phyloP scores from a whole-genome alignment of 2,888 invertebrate genomes.

The Cosmia trapezina region DNA sequence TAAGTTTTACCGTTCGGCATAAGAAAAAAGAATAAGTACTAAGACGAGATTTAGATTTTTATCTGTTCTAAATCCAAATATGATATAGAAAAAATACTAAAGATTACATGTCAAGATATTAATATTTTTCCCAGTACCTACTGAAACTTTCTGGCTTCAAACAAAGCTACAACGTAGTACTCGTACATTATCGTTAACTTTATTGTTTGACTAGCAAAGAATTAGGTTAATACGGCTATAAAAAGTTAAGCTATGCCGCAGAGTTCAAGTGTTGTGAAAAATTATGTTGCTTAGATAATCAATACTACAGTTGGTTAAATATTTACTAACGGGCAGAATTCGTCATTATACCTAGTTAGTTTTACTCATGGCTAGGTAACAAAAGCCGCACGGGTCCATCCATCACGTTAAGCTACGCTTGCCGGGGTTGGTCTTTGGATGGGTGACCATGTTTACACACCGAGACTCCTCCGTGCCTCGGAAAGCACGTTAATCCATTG shows the following conservation, averaged over 20 bases:
- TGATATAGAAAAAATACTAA: not conserved
- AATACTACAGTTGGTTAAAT: slow-evolving; percentile 22
- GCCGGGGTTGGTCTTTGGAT: too few relatives aligned
- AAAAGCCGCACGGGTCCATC: too few relatives aligned
- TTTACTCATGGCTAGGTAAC: too few relatives aligned
- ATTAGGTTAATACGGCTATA: slow-evolving; percentile 56
- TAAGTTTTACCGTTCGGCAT: not conserved
- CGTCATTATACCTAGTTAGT: not conserved
- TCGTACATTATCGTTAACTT: slow-evolving; percentile 16
- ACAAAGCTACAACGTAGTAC: slow-evolving; percentile 13
- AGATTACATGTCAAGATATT: not conserved
- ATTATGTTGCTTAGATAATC: slow-evolving; percentile 37
- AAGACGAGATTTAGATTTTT: not conserved
- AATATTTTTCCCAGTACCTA: not conserved
- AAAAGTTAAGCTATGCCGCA: slow-evolving; percentile 28
- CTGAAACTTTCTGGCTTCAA: slow-evolving; percentile 9
- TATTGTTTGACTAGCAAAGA: slow-evolving; percentile 38
- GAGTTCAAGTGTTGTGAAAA: slow-evolving; percentile 38
- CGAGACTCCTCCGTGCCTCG: too few relatives aligned
- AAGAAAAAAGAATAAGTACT: not conserved
- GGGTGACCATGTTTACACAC: too few relatives aligned
- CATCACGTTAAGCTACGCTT: too few relatives aligned
- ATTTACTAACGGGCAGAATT: not conserved
- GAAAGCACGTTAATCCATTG: too few relatives aligned
- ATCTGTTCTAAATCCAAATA: too few relatives aligned